Conservation (phyloP, 2,113 vertebrate genomes). For the Lipophrys pholis region DNA sequence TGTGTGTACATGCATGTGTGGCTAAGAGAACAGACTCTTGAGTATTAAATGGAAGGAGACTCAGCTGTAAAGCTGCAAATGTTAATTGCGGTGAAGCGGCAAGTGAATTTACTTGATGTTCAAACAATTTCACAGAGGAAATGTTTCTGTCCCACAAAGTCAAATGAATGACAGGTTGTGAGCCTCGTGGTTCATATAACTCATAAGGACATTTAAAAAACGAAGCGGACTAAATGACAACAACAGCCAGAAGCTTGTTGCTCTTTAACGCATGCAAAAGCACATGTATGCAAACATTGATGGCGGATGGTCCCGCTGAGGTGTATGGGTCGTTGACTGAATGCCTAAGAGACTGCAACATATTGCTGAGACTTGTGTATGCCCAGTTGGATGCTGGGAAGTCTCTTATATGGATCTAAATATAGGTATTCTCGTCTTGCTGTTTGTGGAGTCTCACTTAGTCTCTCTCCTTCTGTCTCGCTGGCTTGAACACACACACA, state of each 20-base stretch:
- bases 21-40: background rate
- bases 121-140: constrained; percentile 2
- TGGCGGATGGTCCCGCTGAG: background rate
- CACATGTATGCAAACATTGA: background rate
- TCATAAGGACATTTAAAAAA: constrained; percentile 5
- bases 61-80: background rate
- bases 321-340: constrained; percentile 1
- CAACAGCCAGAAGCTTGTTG: background rate
- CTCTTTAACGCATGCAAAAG: background rate
- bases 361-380: constrained; percentile 50
- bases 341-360: constrained; percentile 44
- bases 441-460: constrained; percentile 61
- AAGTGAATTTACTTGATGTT: constrained; percentile 37
- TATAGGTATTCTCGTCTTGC: constrained; percentile 66
- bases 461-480: constrained; percentile 57
- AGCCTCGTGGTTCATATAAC: background rate
- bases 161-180: constrained; percentile 36
- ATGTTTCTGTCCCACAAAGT: constrained; percentile 19
- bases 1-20: background rate
- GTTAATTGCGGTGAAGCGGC: constrained; percentile 22
- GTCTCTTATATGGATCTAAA: constrained; percentile 69
- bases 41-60: background rate
- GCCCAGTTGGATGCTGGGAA: constrained; percentile 65
- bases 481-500: constrained; percentile 20
- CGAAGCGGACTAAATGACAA: background rate